These are phyloP conservation scores for Corythoichthys intestinalis DNA, from an alignment of 2,113 vertebrate genomes.

Conservation along the genomic window DNA sequence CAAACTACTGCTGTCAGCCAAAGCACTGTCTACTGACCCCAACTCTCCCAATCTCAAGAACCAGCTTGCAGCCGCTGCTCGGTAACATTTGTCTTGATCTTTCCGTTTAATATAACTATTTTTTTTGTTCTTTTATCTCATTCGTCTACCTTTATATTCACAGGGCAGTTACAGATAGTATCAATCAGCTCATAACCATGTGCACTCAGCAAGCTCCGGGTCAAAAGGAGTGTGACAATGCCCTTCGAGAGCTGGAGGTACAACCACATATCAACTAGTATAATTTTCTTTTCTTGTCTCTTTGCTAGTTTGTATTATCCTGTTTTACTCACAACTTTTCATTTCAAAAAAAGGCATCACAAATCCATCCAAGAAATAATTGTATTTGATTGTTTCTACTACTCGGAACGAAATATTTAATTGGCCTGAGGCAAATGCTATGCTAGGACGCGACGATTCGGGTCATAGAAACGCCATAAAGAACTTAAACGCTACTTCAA, in stretches of 20 bases:
- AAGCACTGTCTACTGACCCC: slow-evolving; percentile 91
- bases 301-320: background rate
- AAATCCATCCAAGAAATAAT: background rate
- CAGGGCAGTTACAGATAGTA: slow-evolving; percentile 94
- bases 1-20: slow-evolving; percentile 90
- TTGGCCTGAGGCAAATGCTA: too few species aligned
- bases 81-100: slow-evolving; percentile 63
- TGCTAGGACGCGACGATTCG: too few species aligned
- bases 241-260: slow-evolving; percentile 91
- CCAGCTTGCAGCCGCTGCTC: slow-evolving; percentile 91
- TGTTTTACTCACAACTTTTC: background rate
- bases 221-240: slow-evolving; percentile 97
- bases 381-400: background rate
- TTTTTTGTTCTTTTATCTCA: background rate
- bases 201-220: slow-evolving; percentile 95
- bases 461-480: too few species aligned
- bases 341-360: background rate
- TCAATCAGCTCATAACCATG: slow-evolving; percentile 98
- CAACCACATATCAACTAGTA: background rate
- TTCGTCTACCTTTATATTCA: slow-evolving; percentile 14
- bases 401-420: too few species aligned
- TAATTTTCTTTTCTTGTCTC: background rate
- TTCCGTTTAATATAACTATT: background rate
- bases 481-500: too few species aligned
- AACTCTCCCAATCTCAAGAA: slow-evolving; percentile 92